These are phyloP conservation scores for Platycercus adscitus DNA, from an alignment of 2,113 vertebrate species.

Conservation along the genomic window DNA sequence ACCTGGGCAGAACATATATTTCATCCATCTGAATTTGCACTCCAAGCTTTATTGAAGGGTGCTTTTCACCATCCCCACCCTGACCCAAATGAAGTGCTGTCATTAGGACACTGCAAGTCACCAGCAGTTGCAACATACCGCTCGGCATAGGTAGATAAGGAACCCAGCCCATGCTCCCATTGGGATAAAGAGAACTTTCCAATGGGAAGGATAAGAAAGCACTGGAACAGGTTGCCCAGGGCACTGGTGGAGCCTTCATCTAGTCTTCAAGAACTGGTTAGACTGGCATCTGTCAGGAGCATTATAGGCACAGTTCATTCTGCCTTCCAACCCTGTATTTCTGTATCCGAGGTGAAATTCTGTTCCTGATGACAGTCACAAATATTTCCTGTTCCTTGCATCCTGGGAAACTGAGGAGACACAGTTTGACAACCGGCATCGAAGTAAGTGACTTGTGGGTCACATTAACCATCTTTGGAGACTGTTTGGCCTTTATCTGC, in stretches of 20 bases:
- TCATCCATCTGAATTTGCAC: background rate
- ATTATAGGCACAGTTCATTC: background rate
- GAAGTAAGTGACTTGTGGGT: background rate
- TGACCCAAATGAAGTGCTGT: background rate
- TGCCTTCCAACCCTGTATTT: constrained; percentile 40
- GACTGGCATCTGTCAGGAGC: background rate
- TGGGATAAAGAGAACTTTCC: background rate
- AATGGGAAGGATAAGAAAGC: background rate
- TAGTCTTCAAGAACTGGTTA: background rate
- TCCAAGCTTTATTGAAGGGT: background rate
- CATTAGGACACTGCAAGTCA: background rate
- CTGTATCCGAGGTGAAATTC: background rate
- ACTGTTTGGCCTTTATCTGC: background rate
- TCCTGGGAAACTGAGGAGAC: background rate
- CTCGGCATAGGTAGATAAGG: background rate
- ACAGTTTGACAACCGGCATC: background rate
- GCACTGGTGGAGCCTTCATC: background rate
- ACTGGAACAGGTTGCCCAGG: background rate
- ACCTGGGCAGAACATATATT: background rate
- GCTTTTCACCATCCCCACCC: background rate
- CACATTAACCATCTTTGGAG: background rate
- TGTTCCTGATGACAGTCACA: background rate
- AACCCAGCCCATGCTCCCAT: background rate
- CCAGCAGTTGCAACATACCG: background rate
- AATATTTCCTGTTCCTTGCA: background rate